Evolutionary conservation across 2,888 invertebrate genomes (phyloP).

Genomic region (Scaptomyza reducta): DNA sequence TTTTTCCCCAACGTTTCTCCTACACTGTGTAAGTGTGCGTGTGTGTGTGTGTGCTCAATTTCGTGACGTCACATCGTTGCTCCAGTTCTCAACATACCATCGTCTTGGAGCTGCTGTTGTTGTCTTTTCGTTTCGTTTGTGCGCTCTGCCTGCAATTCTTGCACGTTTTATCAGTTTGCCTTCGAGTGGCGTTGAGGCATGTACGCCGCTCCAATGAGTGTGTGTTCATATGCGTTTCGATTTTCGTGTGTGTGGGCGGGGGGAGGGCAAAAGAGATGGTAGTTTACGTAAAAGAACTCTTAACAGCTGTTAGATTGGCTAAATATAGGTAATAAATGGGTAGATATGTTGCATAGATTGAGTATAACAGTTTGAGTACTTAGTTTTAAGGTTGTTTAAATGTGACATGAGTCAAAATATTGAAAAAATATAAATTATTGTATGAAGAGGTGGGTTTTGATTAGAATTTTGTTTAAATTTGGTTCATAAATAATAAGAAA

Average conservation of each 20-base stretch:
- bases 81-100: slow-evolving; percentile 70
- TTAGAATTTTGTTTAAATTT: no score
- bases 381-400: not conserved
- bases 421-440: no score
- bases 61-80: slow-evolving; percentile 70
- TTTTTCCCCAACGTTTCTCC: slow-evolving; percentile 68
- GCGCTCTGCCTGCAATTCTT: slow-evolving; percentile 59
- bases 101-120: slow-evolving; percentile 43
- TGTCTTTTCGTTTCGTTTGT: slow-evolving; percentile 18
- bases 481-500: no score
- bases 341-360: not conserved
- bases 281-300: slow-evolving; percentile 45
- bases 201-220: slow-evolving; percentile 49
- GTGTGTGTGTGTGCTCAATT: slow-evolving; percentile 33
- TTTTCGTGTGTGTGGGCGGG: not conserved
- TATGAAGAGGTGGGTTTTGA: no score
- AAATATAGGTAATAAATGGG: not conserved
- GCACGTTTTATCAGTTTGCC: slow-evolving; percentile 79
- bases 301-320: slow-evolving; percentile 20
- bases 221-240: slow-evolving; percentile 23
- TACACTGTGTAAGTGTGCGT: slow-evolving; percentile 25
- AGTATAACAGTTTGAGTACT: not conserved
- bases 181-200: slow-evolving; percentile 66
- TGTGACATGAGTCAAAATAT: no score
- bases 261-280: not conserved